Conservation (phyloP, 2,888 invertebrate species). For the Ophion ventricosus region DNA sequence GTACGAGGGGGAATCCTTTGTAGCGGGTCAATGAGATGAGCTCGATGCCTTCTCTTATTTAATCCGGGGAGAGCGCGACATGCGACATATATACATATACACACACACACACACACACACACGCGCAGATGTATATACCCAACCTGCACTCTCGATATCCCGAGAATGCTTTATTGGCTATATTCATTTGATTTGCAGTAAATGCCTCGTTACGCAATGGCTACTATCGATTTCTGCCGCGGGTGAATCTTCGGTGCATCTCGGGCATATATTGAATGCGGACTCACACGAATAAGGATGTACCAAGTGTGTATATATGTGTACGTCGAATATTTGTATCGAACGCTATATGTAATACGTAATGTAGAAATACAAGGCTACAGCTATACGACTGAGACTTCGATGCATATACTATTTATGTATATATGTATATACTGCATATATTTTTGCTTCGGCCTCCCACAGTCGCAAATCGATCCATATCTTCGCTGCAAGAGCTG, state of each 20-base stretch:
- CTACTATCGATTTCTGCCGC: constrained; percentile 76
- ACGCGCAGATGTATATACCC: not conserved
- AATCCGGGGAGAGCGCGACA: constrained; percentile 36
- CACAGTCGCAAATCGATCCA: constrained; percentile 56
- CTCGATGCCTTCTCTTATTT: constrained; percentile 62
- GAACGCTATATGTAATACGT: constrained; percentile 12
- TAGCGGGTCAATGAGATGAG: constrained; percentile 68
- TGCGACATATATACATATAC: constrained; percentile 35
- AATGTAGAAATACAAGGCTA: constrained; percentile 2
- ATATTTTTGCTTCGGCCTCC: constrained; percentile 40
- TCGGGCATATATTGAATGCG: constrained; percentile 13
- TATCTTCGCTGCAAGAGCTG: constrained; percentile 36
- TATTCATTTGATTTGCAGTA: constrained; percentile 77
- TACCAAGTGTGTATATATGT: not conserved
- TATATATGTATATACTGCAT: constrained; percentile 20
- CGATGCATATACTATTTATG: too few species aligned
- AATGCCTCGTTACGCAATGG: constrained; percentile 78
- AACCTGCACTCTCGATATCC: constrained; percentile 45
- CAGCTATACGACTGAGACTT: not conserved
- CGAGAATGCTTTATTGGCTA: constrained; percentile 72
- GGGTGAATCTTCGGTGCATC: constrained; percentile 61
- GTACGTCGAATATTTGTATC: not conserved
- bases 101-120: not conserved
- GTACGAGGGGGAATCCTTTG: constrained; percentile 38
- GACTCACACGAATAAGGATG: not conserved